These are phyloP conservation scores for Sphecodes monilicornis DNA, from an alignment of 2,888 invertebrate species.

Conservation along the genomic window DNA sequence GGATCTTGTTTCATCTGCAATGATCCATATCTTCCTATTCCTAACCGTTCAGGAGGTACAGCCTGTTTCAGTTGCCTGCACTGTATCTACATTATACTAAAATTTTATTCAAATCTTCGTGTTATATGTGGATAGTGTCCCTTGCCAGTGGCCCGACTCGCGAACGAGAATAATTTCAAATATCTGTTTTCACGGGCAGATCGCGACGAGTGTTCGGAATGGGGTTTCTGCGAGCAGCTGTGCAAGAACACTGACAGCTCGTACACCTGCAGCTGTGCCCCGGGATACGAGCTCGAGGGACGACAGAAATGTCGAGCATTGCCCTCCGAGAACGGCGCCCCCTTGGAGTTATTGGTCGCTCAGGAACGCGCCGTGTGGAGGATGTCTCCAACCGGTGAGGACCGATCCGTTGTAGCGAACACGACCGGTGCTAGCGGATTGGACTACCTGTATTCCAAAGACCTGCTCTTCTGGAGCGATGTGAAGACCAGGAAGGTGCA, in stretches of 20 bases:
- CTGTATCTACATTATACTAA: no score
- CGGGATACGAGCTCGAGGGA: conserved; percentile 90
- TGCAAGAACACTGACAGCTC: conserved; percentile 95
- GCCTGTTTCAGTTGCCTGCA: no score
- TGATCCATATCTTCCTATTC: no score
- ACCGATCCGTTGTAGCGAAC: conserved; percentile 89
- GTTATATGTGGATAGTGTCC: no score
- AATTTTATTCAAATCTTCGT: no score
- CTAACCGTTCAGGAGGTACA: no score
- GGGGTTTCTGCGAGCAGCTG: conserved; percentile 97
- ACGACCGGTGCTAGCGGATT: conserved; percentile 94
- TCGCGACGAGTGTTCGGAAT: conserved; percentile 95
- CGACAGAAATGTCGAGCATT: conserved; percentile 88
- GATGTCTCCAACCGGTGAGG: conserved; percentile 88
- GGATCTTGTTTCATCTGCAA: no score
- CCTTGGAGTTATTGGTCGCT: conserved; percentile 88
- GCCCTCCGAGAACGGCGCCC: conserved; percentile 85
- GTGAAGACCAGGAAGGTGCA: conserved; percentile 93
- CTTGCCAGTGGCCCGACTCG: no score
- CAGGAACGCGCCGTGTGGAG: conserved; percentile 90
- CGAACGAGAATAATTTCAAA: background rate
- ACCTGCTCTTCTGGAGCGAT: conserved; percentile 95
- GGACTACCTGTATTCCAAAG: conserved; percentile 92
- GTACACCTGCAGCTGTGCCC: conserved; percentile 93
- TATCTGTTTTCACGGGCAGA: conserved; percentile 86